Base-by-base conservation (phyloP, 2,888 invertebrate species). In the Lasioglossum lativentre region DNA sequence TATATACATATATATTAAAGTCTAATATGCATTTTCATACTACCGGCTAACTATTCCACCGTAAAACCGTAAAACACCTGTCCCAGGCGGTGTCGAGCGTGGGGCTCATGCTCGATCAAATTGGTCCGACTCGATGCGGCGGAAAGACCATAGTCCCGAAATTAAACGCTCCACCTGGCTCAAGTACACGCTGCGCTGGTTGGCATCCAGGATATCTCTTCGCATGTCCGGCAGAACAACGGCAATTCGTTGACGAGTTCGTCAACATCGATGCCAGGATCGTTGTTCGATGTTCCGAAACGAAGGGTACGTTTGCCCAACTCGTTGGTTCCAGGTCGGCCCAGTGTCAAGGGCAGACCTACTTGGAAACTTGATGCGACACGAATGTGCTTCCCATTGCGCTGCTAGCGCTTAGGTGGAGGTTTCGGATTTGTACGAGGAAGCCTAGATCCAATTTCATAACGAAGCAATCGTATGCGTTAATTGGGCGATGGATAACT, bases 1-100 rank as follows among this genome's bases (percentile, higher is more conserved):
- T 66, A 66, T 52, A 68, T 34, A 73, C 34, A 59, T 40, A 52
- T 40, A 52, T 66, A 75, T 45, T 40, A 40, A 75, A 30, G 78
- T 74, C n/a, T 78, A 81, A 78, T 86, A 80, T 71, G 42, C 27
- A 63, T 80, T 70, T 70, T 30, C 56, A 10, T 74, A 68, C 27
- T 74, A 78, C 23, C 74, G 27, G 70, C 56, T 70, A 71, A 66
- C 74, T 40, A 63, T 75, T n/a, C 66, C 56, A 42, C 27, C 40
- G 66, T 66, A n/a, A 56, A 56, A 42, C 27, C 40, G 66, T 66
- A n/a, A 56, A 56, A 56, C 56, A 56, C 12, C n/a, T 56, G n/a
- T 56, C 56, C 56, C n/a, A n/a, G 56, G 52, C 52, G 23, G 23
- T 23, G 23, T 52, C 52, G 56, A 56, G 56, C n/a, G 56, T 12